Base-by-base conservation (phyloP, 2,888 invertebrate genomes). In the Lithophane ornitopus region DNA sequence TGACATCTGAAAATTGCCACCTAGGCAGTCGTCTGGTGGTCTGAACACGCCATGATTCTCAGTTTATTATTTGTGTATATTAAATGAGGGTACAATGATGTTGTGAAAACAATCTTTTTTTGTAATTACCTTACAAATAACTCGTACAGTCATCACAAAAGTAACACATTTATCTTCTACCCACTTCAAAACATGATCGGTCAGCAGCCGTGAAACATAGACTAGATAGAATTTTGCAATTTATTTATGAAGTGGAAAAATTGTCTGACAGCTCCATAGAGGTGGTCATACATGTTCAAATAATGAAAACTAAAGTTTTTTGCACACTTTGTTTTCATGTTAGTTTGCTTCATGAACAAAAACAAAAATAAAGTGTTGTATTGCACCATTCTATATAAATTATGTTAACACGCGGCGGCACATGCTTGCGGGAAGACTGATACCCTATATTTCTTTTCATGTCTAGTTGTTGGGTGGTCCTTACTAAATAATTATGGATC, bases 121-220 rank as follows among this genome's bases (percentile, higher is more conserved):
- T 78, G 80, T 74, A 89, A 91, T 93, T 96, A 96, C 96, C 96
- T 96, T 95, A 94, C 87, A 94, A 95, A 92, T 94, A 93, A 93
- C 92, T 94, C 93, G 95, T 93, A 94, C 93, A 95, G 93, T 94
- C 96, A 96, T 96, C 95, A 96, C 96, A 96, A 95, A 95, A 94
- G 93, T 94, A 95, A 95, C 95, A 95, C 94, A 94, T 94, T 92
- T 92, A 92, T 89, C 93, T 93, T 93, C 89, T 93, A 92, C 90
- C 93, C 94, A 95, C 96, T 94, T 95, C 94, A 96, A 96, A 96
- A 95, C 95, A 95, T 94, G 94, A 95, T 95, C 95, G 93, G 96
- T 96, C 96, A 95, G 91, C 92, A 92, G 89, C 89, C 88, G 89
- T 88, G 85, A 88, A 85, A 77, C 86, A 90, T 90, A 89, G 89